These are phyloP conservation scores for Chrysomela aeneicollis DNA, from an alignment of 2,888 invertebrate genomes.

Conservation along the genomic window DNA sequence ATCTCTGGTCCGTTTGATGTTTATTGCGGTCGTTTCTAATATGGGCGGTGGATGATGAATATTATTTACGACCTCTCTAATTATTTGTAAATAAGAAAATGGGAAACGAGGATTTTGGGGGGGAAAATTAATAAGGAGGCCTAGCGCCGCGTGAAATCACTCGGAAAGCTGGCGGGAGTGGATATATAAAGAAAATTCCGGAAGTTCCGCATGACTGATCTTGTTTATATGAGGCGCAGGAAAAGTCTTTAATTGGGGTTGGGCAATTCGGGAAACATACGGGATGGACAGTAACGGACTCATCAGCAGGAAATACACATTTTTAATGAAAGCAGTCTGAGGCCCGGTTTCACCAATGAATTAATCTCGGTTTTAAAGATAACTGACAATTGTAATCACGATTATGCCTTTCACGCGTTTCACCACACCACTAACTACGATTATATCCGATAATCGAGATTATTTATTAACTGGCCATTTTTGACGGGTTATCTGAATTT, in stretches of 20 bases:
- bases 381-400: no score
- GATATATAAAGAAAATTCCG: constrained; percentile 29
- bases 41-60: constrained; percentile 46
- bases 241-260: not conserved
- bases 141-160: constrained; percentile 34
- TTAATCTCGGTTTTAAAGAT: no score
- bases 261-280: not conserved
- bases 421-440: no score
- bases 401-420: no score
- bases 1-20: constrained; percentile 49
- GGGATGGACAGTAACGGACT: not conserved
- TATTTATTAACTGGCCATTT: no score
- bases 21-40: constrained; percentile 52
- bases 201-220: constrained; percentile 1
- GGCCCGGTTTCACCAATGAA: no score
- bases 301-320: not conserved
- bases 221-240: not conserved
- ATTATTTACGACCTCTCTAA: constrained; percentile 52
- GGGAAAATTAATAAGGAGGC: constrained; percentile 43
- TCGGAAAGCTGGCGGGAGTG: constrained; percentile 31
- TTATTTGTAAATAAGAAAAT: constrained; percentile 51
- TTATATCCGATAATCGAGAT: no score
- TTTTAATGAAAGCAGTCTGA: no score
- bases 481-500: no score
- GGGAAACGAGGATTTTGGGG: constrained; percentile 32